Base-by-base conservation (phyloP, 2,888 invertebrate genomes). In the Ophion costatus region DNA sequence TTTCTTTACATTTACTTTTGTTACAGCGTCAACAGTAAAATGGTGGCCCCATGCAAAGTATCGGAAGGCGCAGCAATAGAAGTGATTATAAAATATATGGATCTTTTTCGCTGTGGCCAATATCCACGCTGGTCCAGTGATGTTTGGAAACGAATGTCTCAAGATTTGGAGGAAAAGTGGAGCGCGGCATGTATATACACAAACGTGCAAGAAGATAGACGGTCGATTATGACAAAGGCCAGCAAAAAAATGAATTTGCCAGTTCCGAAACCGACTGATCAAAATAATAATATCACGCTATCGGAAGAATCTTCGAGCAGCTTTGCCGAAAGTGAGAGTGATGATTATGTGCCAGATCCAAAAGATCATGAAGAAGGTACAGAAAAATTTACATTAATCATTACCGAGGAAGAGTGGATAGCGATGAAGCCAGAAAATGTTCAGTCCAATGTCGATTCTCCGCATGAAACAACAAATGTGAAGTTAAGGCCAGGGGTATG, bases 391-490 rank as follows among this genome's bases (percentile, higher is more conserved):
- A 4, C 56, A 82, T 66, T 76, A 80, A 45, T 17, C 74, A 20
- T 38, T 79, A 71, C 70, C 9, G 59, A 63, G 69, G 33, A 85
- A 42, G 66, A 80, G 24, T 82, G 85, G 80, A 20, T 17, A 6
- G 71, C 77, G 17, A 77, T 82, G 17, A 82, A 82, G 42, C 82
- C 82, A n/a, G 59, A 17, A 17, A n/a, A 71, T 5, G 51, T 14
- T n/a, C n/a, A 22, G 59, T 20, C 29, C 14, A 29, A 29, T 64
- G 17, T 14, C 17, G 10, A 29, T 1, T 5, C 63, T 14, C 17
- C 24, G 17, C 2, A 17, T 1, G n/a, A 64, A 64, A 45, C 20
- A 76, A 29, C 29, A 29, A 29, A 29, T 4, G 29, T 29, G 29
- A 29, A 29, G 29, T 29, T 29, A 29, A 29, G 29, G 4, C 29